A percentile compares a stretch with the other conserved stretches of the same genome.
phyloP scores from a whole-genome alignment of 2,888 invertebrate genomes.

The Cantharis rustica region DNA sequence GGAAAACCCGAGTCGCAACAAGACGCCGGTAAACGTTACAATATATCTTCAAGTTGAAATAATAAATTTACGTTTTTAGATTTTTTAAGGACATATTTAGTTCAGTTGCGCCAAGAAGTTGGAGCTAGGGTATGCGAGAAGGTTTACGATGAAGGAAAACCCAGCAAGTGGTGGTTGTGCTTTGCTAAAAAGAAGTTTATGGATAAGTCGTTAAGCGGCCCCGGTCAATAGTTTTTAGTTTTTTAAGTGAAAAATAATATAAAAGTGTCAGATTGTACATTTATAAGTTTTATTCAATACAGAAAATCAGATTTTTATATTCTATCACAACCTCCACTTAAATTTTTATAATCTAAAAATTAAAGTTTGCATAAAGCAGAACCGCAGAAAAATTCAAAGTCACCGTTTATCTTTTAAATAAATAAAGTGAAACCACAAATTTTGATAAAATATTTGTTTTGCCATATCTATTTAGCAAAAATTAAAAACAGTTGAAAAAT shows the following conservation, averaged over 20 bases:
- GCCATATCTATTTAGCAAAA: too few species aligned
- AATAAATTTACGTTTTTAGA: slow-evolving; percentile 63
- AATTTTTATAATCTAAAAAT: too few species aligned
- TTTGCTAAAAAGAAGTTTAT: slow-evolving; percentile 99
- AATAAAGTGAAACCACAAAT: too few species aligned
- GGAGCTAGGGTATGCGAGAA: slow-evolving; percentile 89
- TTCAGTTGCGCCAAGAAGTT: slow-evolving; percentile 94
- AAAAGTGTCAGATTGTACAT: neutral
- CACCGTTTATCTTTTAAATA: too few species aligned
- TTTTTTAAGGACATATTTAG: slow-evolving; percentile 88
- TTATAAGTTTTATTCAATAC: neutral
- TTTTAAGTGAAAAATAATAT: neutral
- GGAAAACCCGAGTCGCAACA: slow-evolving; percentile 77
- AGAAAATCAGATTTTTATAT: neutral
- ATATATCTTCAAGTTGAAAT: neutral
- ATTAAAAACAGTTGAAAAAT: too few species aligned
- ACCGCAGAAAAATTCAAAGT: too few species aligned
- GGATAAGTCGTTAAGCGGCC: slow-evolving; percentile 95
- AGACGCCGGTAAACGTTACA: slow-evolving; percentile 74
- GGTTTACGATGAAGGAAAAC: slow-evolving; percentile 92
- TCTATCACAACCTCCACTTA: too few species aligned
- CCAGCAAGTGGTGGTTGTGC: slow-evolving; percentile 99
- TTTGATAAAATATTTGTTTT: too few species aligned
- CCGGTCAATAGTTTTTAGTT: slow-evolving; percentile 68
- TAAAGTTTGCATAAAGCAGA: too few species aligned